Conservation (phyloP, 2,797 vertebrate genomes). For the Oreochromis grahami region DNA sequence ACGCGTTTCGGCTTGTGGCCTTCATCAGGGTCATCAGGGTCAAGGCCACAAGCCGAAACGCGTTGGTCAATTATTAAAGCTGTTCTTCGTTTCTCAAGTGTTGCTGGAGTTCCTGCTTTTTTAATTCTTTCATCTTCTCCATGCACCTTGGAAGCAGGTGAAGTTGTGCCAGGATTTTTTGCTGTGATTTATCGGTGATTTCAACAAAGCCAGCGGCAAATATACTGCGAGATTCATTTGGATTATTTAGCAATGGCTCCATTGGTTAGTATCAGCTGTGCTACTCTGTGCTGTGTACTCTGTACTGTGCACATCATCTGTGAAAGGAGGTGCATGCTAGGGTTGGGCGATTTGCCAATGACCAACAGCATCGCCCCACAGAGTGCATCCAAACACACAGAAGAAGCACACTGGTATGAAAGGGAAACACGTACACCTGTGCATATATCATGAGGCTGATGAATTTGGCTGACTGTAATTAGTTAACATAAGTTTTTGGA, state of each 20-base stretch:
- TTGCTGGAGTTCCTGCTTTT: too few species aligned
- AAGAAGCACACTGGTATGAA: neutral
- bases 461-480: neutral
- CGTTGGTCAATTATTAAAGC: too few species aligned
- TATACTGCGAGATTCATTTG: neutral
- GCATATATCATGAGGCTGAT: neutral
- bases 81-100: too few species aligned
- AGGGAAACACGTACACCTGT: neutral
- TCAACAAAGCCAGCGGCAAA: neutral
- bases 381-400: neutral
- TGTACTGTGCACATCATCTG: neutral
- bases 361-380: neutral
- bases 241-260: neutral
- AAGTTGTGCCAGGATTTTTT: too few species aligned
- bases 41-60: too few species aligned
- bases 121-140: too few species aligned
- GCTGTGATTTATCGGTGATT: too few species aligned
- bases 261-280: neutral
- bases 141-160: too few species aligned
- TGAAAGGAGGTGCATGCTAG: neutral
- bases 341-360: neutral
- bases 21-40: too few species aligned
- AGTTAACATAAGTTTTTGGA: neutral
- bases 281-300: neutral
- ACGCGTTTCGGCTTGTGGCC: too few species aligned